Base-by-base conservation (phyloP, 2,888 invertebrate genomes). In the Torymus tubicola region DNA sequence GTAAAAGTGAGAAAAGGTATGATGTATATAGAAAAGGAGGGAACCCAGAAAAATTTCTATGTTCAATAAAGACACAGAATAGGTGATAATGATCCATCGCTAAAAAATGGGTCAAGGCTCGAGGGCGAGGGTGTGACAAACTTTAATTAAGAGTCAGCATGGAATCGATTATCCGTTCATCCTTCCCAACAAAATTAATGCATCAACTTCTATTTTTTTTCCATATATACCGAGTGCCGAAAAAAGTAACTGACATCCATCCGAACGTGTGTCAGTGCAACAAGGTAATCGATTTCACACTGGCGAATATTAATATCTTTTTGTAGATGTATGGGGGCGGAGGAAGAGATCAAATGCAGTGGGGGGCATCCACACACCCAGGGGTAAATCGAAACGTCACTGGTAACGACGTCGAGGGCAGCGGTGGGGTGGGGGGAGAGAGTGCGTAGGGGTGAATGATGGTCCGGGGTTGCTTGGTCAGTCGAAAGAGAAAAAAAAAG, bases 331-430 rank as follows among this genome's bases (percentile, higher is more conserved):
- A 18, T 55, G 50, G 65, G 21, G 57, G 13, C 14, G 67, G 61
- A 67, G 63, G 50, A 53, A 42, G 61, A 78, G 81, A 84, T 86
- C 83, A 86, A 85, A 78, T 84, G 85, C 85, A 80, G 81, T 74
- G 81, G 77, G 81, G 80, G 74, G 64, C 42, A 42, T 60, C 53
- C 69, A 76, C 58, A 74, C 74, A 64, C n/a, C 60, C 70, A 58
- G 68, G 60, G 70, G 65, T 65, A 64, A 60, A 73, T 75, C 69
- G 68, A 74, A 63, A 71, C 80, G 80, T 77, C 72, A 77, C 63
- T 80, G 80, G 67, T 77, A 80, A 82, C 81, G 81, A 84, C 80
- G 80, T 81, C 50, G 72, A 81, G 73, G 78, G 70, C 42, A 42
- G 42, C 8, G 42, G 42, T 42, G 55, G 55, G 16, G 11, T 72